Evolutionary conservation across 1,140 invertebrate genomes (phyloP).

Genomic region (Nomia melanderi): DNA sequence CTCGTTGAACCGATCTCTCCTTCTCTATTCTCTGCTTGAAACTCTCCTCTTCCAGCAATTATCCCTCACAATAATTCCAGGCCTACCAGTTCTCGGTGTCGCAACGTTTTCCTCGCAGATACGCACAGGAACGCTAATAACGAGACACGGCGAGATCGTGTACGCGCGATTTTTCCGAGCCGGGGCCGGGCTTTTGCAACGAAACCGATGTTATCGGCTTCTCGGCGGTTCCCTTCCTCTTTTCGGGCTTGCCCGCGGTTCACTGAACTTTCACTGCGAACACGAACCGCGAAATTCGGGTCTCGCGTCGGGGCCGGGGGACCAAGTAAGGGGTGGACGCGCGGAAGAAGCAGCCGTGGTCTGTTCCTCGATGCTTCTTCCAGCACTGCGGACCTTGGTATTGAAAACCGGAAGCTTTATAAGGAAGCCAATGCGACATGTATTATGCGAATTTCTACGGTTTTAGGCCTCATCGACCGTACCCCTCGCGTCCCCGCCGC

Average conservation of each 20-base stretch:
- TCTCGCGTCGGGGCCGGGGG: too few species aligned
- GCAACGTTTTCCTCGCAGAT: neutral
- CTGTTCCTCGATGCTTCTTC: neutral
- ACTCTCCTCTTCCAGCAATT: too few species aligned
- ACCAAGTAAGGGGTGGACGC: neutral
- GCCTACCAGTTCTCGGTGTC: neutral
- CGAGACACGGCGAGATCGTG: neutral
- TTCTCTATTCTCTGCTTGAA: neutral
- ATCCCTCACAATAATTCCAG: constrained; percentile 1
- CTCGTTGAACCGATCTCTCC: neutral
- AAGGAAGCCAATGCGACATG: constrained; percentile 71
- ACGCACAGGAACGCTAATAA: neutral
- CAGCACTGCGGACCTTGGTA: constrained; percentile 71
- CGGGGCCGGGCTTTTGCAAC: neutral
- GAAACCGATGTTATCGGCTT: too few species aligned
- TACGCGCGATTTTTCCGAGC: neutral
- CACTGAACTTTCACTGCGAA: constrained; percentile 23
- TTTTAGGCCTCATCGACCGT: constrained; percentile 55
- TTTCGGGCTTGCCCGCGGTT: neutral
- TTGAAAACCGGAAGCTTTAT: constrained; percentile 74
- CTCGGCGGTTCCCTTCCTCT: neutral
- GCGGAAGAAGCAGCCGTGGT: too few species aligned
- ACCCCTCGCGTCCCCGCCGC: constrained; percentile 52
- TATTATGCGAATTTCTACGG: constrained; percentile 71
- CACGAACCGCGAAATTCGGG: neutral